Percentiles rank a stretch among this genome's conserved stretches.
Conservation (phyloP, 30 jellyfish, hydroid and myxozoan species). For the Chironex yamaguchii region DNA sequence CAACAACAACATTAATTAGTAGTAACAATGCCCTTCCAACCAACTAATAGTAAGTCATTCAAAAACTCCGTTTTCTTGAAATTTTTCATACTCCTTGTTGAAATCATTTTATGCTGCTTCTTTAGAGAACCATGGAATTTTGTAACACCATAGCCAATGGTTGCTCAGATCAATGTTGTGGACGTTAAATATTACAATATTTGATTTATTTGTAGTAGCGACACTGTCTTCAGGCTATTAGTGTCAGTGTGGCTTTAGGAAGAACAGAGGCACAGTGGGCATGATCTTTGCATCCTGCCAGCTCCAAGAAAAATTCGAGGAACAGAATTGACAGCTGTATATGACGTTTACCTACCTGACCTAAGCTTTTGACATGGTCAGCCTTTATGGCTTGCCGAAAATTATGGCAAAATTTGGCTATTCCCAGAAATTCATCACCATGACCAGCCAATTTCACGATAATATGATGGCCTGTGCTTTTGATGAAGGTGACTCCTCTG, state of each 20-base stretch:
- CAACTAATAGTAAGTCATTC: not conserved
- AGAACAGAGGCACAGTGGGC: no score
- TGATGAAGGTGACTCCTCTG: not conserved
- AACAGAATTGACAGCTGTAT: no score
- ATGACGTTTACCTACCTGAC: no score
- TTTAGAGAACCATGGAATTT: slow-evolving; percentile 19
- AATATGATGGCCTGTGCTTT: not conserved
- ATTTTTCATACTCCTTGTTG: not conserved
- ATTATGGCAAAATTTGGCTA: not conserved
- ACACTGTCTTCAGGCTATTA: no score
- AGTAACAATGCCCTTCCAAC: not conserved
- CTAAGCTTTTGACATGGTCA: not conserved
- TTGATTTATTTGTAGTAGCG: slow-evolving; percentile 11
- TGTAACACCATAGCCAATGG: slow-evolving; percentile 17
- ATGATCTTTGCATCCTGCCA: no score
- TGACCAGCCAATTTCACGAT: not conserved
- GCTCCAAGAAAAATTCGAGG: not conserved
- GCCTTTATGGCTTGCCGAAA: not conserved
- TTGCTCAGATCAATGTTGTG: not conserved
- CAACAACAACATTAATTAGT: slow-evolving; percentile 5
- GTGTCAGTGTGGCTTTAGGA: no score
- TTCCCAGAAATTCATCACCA: not conserved
- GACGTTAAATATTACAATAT: not conserved
- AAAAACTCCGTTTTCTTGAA: not conserved
- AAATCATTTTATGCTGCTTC: not conserved